Base-by-base conservation (phyloP, 2,888 invertebrate species). In the Gymnoscelis rufifasciata region DNA sequence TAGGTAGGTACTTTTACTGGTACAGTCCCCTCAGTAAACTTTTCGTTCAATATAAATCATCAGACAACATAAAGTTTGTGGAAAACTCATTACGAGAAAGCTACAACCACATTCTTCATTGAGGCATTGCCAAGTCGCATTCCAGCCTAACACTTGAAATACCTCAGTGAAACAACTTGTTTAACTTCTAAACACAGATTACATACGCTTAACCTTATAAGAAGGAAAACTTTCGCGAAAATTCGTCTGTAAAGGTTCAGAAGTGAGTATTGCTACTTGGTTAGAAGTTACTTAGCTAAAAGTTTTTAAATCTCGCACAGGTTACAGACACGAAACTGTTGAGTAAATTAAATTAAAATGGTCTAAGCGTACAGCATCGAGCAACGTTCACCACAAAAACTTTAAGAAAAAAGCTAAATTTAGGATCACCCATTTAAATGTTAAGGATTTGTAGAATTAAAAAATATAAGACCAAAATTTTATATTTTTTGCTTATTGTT, bases 51-150 rank as follows among this genome's bases (percentile, higher is more conserved):
- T 3, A 19, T 19, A 19, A 19, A 15, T 33, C n/a, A 14, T 15
- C 4, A 14, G 14, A 15, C 14, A 33, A 14, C n/a, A 2, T n/a
- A 10, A 33, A n/a, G 14, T 15, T 15, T 8, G n/a, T 33, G 10
- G 19, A 38, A 41, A 38, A 42, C 37, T 41, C 33, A 38, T 33
- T 33, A 28, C 35, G 27, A 14, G 48, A 56, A 49, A 40, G 52
- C 46, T 46, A 49, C 47, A 47, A 33, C 43, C 24, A 38, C 51
- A 30, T 52, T 51, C 33, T 47, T 30, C 59, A 60, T 66, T 67
- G 42, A 54, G 54, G 59, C 58, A 59, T 60, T 64, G 47, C 47
- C 45, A 36, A 24, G 43, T 40, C 29, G 44, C 48, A 41, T 49
- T 45, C 38, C 36, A 37, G 13, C 24, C 31, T 33, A 38, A 29